A percentile compares a stretch with the other conserved stretches of the same genome.
These are phyloP conservation scores for Drosophila burlai DNA, from an alignment of 1,140 invertebrate species.

Conservation along the genomic window DNA sequence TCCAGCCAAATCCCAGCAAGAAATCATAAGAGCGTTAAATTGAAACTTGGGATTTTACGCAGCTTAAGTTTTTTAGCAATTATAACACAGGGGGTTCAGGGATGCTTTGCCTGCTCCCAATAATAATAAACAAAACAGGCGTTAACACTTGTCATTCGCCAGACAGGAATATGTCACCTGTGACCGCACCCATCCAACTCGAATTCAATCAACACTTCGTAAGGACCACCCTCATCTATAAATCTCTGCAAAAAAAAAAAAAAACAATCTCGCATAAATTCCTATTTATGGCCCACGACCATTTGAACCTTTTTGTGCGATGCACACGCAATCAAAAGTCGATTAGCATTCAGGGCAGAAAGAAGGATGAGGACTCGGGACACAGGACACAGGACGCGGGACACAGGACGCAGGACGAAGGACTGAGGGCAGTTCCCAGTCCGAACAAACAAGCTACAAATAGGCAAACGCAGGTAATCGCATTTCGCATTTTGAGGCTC, in stretches of 20 bases:
- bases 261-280: constrained; percentile 63
- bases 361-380: not conserved
- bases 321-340: constrained; percentile 76
- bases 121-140: constrained; percentile 63
- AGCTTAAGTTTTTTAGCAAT: constrained; percentile 83
- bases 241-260: constrained; percentile 44
- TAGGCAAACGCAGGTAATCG: constrained; percentile 83
- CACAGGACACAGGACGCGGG: not conserved
- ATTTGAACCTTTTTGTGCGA: constrained; percentile 75
- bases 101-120: not conserved
- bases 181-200: constrained; percentile 16
- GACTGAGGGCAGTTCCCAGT: constrained; percentile 40
- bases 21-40: constrained; percentile 78
- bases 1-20: constrained; percentile 36
- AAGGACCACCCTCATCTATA: constrained; percentile 41
- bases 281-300: constrained; percentile 69
- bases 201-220: constrained; percentile 72
- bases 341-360: constrained; percentile 70
- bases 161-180: constrained; percentile 79
- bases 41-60: constrained; percentile 82
- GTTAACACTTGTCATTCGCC: constrained; percentile 70
- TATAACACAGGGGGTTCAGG: constrained; percentile 36
- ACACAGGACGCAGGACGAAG: constrained; percentile 4
- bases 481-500: constrained; percentile 60
- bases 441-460: constrained; percentile 68